Evolutionary conservation across 2,113 vertebrate genomes (phyloP).

Genomic region (Passerina amoena): DNA sequence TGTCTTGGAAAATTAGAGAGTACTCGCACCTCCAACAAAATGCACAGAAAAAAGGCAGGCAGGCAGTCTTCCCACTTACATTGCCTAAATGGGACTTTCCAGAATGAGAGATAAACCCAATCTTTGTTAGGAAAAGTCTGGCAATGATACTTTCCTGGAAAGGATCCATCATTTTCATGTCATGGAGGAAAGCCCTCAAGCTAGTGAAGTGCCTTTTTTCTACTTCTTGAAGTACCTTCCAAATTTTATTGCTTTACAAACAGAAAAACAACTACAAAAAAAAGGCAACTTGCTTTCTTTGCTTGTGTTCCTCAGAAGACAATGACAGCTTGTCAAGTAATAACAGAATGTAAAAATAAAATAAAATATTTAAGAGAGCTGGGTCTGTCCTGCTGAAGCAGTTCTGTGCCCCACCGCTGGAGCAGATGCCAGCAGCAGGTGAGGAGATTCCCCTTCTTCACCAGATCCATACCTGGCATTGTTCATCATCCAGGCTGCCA

Average conservation of each 20-base stretch:
- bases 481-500: fast-evolving
- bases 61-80: background rate
- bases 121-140: background rate
- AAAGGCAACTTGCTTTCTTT: background rate
- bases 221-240: background rate
- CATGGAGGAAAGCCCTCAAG: background rate
- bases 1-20: background rate
- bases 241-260: background rate
- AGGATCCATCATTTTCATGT: background rate
- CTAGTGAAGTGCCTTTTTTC: background rate
- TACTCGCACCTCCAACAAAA: background rate
- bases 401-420: background rate
- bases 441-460: background rate
- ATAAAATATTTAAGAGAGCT: background rate
- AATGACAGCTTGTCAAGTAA: background rate
- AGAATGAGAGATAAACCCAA: background rate
- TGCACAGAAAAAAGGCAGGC: background rate
- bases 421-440: background rate
- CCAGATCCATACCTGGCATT: background rate
- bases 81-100: background rate
- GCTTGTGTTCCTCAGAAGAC: background rate
- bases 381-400: background rate
- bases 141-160: background rate
- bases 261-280: background rate
- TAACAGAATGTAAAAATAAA: background rate